These are phyloP conservation scores for Sebastes alutus DNA, from an alignment of 2,797 vertebrate genomes.

Conservation along the genomic window DNA sequence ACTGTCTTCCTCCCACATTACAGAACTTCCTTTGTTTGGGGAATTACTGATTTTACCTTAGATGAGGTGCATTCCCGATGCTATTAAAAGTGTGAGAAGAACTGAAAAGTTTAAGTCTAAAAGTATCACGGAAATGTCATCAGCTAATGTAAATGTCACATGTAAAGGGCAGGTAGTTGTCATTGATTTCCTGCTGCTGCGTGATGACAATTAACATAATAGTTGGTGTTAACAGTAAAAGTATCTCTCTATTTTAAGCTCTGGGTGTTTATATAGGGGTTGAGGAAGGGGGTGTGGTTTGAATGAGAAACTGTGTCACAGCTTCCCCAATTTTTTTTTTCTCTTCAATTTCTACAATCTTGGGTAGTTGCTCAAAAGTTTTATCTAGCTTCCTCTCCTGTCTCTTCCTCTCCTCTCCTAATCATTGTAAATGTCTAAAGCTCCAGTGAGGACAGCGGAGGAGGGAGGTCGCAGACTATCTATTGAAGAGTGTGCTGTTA, in stretches of 20 bases:
- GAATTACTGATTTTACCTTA: conserved; percentile 24
- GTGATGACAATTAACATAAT: background rate
- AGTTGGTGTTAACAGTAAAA: conserved; percentile 18
- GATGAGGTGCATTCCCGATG: background rate
- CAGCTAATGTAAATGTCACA: background rate
- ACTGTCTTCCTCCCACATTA: conserved; percentile 31
- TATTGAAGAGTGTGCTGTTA: background rate
- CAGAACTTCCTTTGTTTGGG: conserved; percentile 22
- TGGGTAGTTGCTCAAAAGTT: conserved; percentile 6
- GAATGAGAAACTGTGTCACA: conserved; percentile 47
- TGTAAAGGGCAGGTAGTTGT: background rate
- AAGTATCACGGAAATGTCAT: background rate
- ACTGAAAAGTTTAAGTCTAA: background rate
- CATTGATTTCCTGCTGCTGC: background rate
- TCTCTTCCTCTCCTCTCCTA: background rate
- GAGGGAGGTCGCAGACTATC: background rate
- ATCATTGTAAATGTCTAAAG: background rate
- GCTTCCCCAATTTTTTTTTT: conserved; percentile 56
- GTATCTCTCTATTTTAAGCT: conserved; percentile 46
- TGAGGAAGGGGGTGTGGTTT: conserved; percentile 47
- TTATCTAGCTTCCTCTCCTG: background rate
- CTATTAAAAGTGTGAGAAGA: background rate
- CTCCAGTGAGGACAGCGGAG: background rate
- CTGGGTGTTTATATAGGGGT: conserved; percentile 21
- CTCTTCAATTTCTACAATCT: conserved; percentile 6